phyloP scores from a whole-genome alignment of 1,140 invertebrate genomes.

The Atta cephalotes region DNA sequence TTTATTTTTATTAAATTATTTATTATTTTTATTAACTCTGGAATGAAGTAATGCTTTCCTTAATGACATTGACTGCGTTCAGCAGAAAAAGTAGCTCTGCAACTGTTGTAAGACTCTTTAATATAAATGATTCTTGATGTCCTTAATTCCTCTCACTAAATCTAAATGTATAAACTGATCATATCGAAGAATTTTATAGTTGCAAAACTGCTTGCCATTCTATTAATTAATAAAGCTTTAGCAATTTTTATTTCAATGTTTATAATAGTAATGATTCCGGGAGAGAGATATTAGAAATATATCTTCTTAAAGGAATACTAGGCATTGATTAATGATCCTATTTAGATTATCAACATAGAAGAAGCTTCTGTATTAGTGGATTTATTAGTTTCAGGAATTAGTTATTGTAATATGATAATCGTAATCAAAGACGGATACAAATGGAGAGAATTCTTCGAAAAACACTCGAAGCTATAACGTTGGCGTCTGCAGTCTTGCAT shows the following conservation, averaged over 20 bases:
- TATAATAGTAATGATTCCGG: background rate
- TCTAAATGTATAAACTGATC: too few relatives aligned
- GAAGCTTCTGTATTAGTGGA: background rate
- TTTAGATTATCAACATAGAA: background rate
- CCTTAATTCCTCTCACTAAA: too few relatives aligned
- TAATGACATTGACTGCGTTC: background rate
- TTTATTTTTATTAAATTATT: background rate
- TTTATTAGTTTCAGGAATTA: slow-evolving; percentile 39
- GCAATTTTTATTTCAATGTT: slow-evolving; percentile 2
- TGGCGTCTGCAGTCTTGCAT: slow-evolving; percentile 24
- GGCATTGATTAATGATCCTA: background rate
- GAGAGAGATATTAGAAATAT: background rate
- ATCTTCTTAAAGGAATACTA: background rate
- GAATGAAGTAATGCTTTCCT: background rate
- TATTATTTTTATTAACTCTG: background rate
- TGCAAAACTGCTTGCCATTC: too few relatives aligned
- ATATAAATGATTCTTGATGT: too few relatives aligned
- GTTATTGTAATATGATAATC: slow-evolving; percentile 3
- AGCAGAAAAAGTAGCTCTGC: too few relatives aligned
- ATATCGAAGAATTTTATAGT: too few relatives aligned
- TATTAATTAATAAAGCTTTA: background rate
- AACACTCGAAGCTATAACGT: slow-evolving; percentile 31
- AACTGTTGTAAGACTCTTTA: too few relatives aligned
- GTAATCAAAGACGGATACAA: slow-evolving; percentile 24
- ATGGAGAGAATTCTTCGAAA: slow-evolving; percentile 27